These are phyloP conservation scores for Watsonalla binaria DNA, from an alignment of 2,888 invertebrate genomes.

Conservation along the genomic window DNA sequence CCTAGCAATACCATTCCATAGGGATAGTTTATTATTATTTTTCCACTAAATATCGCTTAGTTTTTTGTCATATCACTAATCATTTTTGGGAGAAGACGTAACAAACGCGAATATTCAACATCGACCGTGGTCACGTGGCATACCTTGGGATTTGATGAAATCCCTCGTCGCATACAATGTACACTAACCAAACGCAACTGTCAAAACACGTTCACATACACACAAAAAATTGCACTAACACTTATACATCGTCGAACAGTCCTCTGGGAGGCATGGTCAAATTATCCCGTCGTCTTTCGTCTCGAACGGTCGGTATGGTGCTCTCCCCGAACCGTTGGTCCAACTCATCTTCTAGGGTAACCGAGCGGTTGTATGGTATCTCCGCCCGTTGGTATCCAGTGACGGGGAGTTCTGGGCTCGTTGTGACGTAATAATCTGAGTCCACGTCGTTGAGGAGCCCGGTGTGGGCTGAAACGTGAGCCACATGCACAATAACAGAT, in stretches of 20 bases:
- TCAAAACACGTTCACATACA: constrained; percentile 6
- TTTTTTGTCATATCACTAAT: no score
- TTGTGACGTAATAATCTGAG: constrained; percentile 83
- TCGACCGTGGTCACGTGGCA: no score
- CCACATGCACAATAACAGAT: constrained; percentile 71
- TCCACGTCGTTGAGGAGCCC: constrained; percentile 89
- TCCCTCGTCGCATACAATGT: background rate
- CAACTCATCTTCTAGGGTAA: constrained; percentile 73
- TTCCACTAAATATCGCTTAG: no score
- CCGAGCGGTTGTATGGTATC: constrained; percentile 42
- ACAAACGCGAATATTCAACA: no score
- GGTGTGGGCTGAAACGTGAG: constrained; percentile 82
- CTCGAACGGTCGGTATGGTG: constrained; percentile 65
- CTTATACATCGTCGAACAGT: constrained; percentile 89
- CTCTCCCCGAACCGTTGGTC: constrained; percentile 83
- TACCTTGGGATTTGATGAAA: no score
- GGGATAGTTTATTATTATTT: no score
- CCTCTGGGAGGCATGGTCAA: constrained; percentile 86
- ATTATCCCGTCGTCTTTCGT: constrained; percentile 53
- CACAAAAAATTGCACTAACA: constrained; percentile 15
- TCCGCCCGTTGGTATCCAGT: constrained; percentile 52
- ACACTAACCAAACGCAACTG: background rate
- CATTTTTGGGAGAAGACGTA: no score
- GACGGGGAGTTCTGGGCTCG: constrained; percentile 49
- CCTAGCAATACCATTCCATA: no score